Percentiles rank a stretch among this genome's conserved stretches.
phyloP scores from a whole-genome alignment of 2,113 vertebrate genomes.

The Oenanthe melanoleuca region DNA sequence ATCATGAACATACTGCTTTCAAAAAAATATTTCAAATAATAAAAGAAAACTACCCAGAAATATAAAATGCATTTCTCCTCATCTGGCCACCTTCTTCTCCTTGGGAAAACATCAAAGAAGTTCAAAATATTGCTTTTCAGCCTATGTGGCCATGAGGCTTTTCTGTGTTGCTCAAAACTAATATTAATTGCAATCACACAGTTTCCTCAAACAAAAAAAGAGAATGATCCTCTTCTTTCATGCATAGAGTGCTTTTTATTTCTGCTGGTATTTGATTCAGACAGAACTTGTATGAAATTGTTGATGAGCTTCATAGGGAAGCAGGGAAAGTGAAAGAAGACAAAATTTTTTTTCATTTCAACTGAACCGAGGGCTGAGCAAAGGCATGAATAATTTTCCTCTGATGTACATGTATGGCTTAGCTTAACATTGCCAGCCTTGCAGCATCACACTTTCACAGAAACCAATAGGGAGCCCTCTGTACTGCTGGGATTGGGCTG shows the following conservation, averaged over 20 bases:
- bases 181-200: conserved; percentile 14
- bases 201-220: background rate
- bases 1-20: background rate
- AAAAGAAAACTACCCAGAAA: background rate
- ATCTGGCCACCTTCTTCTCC: background rate
- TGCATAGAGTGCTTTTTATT: background rate
- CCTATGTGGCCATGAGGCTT: background rate
- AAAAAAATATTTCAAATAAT: background rate
- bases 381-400: background rate
- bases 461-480: background rate
- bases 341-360: background rate
- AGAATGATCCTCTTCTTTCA: background rate
- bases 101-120: conserved; percentile 14
- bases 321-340: background rate
- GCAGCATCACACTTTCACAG: background rate
- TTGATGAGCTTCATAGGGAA: background rate
- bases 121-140: background rate
- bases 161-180: background rate
- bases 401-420: background rate
- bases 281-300: background rate
- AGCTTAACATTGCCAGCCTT: background rate
- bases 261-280: background rate
- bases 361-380: background rate
- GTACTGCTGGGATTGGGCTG: background rate
- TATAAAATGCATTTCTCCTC: background rate